phyloP scores from a whole-genome alignment of 2,797 vertebrate genomes.

The Loris lydekkerianus region DNA sequence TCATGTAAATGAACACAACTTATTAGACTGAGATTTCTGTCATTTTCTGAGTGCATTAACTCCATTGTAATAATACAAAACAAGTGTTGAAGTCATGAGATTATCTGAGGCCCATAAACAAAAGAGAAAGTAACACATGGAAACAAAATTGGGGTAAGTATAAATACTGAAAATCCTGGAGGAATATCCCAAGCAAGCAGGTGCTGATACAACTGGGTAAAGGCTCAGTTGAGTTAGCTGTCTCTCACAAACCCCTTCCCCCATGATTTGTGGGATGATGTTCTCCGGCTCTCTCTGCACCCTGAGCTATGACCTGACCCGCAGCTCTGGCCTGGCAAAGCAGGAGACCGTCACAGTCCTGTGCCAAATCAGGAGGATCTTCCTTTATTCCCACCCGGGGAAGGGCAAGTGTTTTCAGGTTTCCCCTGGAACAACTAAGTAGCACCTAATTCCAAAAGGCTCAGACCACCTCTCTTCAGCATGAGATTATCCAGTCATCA shows the following conservation, averaged over 20 bases:
- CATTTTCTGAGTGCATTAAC: not conserved
- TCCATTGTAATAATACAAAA: not conserved
- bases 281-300: not conserved
- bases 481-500: constrained; percentile 78
- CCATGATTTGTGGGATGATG: not conserved
- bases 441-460: constrained; percentile 55
- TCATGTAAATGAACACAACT: not conserved
- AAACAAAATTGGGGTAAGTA: not conserved
- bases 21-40: not conserved
- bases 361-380: not conserved
- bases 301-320: not conserved
- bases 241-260: not conserved
- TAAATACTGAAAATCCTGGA: not conserved
- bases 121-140: not conserved
- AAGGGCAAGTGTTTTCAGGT: constrained; percentile 76
- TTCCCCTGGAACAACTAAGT: constrained; percentile 60
- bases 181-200: not conserved
- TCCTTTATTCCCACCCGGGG: constrained; percentile 17
- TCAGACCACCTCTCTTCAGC: constrained; percentile 50
- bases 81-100: not conserved
- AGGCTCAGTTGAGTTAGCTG: not conserved
- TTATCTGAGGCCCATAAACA: not conserved
- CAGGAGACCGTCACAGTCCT: not conserved
- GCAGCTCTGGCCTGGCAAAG: not conserved
- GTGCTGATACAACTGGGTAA: not conserved